Evolutionary conservation across 2,888 invertebrate species (phyloP).

Genomic region (Erannis defoliaria): DNA sequence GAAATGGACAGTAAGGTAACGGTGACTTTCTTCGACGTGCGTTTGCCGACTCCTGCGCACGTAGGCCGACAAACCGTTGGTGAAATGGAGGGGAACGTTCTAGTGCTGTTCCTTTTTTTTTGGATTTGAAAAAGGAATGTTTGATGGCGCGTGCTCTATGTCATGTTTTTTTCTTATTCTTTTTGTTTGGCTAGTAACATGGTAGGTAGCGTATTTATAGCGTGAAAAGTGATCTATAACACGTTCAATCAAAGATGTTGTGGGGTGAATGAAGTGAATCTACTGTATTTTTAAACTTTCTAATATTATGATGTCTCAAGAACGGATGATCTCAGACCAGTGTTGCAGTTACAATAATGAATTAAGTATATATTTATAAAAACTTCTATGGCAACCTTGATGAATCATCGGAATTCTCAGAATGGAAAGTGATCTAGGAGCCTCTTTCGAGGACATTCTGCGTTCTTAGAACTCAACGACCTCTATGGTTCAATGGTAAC

Average conservation of each 20-base stretch:
- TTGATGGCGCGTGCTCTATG: constrained; percentile 20
- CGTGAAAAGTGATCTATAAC: not conserved
- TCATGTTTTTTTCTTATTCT: constrained; percentile 14
- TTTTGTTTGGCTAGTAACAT: too few species aligned
- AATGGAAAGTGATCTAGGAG: constrained; percentile 9
- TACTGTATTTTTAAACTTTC: not conserved
- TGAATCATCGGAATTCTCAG: constrained; percentile 4
- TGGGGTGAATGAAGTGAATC: not conserved
- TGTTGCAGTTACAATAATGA: not conserved
- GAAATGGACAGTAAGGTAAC: constrained; percentile 54
- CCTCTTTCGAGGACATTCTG: not conserved
- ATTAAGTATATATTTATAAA: too few species aligned
- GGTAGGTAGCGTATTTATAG: too few species aligned
- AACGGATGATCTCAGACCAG: not conserved
- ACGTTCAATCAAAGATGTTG: not conserved
- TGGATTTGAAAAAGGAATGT: constrained; percentile 28
- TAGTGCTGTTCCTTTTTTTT: constrained; percentile 44
- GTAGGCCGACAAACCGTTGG: constrained; percentile 52
- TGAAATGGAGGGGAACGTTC: constrained; percentile 63
- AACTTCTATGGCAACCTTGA: not conserved
- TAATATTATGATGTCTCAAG: not conserved
- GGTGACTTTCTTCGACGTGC: constrained; percentile 69
- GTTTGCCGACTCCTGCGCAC: constrained; percentile 64
- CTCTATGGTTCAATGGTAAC: not conserved
- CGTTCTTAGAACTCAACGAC: not conserved